Evolutionary conservation across 1,140 invertebrate species (phyloP), one percentile per base, ranked within the genome.

Genomic region (Telenomus remus): DNA sequence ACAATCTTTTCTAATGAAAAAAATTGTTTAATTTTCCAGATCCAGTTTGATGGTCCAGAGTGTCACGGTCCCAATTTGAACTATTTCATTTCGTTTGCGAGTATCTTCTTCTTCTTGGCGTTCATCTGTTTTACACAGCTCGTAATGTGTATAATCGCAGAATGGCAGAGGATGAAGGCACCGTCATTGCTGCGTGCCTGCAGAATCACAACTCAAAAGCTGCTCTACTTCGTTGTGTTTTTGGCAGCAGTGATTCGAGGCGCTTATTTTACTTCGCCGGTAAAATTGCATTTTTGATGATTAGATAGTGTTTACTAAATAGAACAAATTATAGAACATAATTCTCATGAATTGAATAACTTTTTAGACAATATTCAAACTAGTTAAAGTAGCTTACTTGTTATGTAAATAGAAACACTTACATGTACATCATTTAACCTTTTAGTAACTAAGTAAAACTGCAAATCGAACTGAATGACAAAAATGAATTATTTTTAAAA

Each of bases 171-270:
- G 75, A 91, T 95, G 87, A 95, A 97, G 88, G 92, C 93, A 44
- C 94, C 94, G 8, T 94, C 93, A 1, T 88, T 96, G 56, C 82
- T 94, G 0, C 89, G 92, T 65, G 95, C 96, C 7, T 96, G 95
- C 82, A 91, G 94, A 78, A 91, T 97, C 39, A 97, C 96, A 53
- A 97, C 94, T 3, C 96, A 97, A 83, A 98, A 98, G 89, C 89
- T 96, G 72, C 90, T 98, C 6, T 97, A 97, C 83, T 92, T 97
- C 70, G 91, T 97, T 61, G 95, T 95, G 13, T 96, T 96, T 86
- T 88, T 97, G 14, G 96, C 96, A 0, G 93, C 96, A 16, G 89
- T 93, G 0, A 91, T 97, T 44, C 87, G 96, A 56, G 95, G 95
- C 15, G 95, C 95, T 16, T 97, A 97, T 85, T 97, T 97, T 80